These are phyloP conservation scores for Drosophila biarmipes DNA, from an alignment of 1,140 invertebrate species.

Conservation along the genomic window DNA sequence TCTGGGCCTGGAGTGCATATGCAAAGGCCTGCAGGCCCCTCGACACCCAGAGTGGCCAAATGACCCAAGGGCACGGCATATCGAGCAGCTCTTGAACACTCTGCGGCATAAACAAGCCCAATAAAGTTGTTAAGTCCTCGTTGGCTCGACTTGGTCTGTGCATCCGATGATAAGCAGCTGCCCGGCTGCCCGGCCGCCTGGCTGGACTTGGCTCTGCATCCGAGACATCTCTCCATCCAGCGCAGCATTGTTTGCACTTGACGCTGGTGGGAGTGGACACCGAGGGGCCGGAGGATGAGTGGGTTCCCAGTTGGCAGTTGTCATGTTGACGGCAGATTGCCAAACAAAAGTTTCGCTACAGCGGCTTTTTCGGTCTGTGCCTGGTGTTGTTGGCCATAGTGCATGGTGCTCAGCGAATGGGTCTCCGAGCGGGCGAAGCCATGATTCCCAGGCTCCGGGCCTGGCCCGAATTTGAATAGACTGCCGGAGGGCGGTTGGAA, in stretches of 20 bases:
- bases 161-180: conserved; percentile 40
- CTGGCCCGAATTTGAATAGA: conserved; percentile 31
- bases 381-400: no score
- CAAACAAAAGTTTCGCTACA: conserved; percentile 37
- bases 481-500: neutral
- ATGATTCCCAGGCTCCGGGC: conserved; percentile 15
- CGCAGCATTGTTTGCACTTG: conserved; percentile 41
- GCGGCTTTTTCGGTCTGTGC: neutral
- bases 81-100: conserved; percentile 21
- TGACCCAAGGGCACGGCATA: conserved; percentile 26
- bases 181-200: neutral
- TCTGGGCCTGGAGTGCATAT: neutral
- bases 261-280: conserved; percentile 19
- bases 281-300: conserved; percentile 2
- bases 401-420: neutral
- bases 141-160: neutral
- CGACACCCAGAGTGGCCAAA: conserved; percentile 3
- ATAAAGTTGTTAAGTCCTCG: conserved; percentile 31
- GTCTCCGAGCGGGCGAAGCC: neutral
- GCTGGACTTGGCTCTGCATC: conserved; percentile 13
- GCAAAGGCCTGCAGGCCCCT: conserved; percentile 8
- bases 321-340: conserved; percentile 34
- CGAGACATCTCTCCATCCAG: neutral
- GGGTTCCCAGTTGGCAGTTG: conserved; percentile 25
- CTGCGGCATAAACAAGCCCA: conserved; percentile 40